These are phyloP conservation scores for Marisa cornuarietis DNA, from an alignment of 1,140 invertebrate species.

Conservation along the genomic window DNA sequence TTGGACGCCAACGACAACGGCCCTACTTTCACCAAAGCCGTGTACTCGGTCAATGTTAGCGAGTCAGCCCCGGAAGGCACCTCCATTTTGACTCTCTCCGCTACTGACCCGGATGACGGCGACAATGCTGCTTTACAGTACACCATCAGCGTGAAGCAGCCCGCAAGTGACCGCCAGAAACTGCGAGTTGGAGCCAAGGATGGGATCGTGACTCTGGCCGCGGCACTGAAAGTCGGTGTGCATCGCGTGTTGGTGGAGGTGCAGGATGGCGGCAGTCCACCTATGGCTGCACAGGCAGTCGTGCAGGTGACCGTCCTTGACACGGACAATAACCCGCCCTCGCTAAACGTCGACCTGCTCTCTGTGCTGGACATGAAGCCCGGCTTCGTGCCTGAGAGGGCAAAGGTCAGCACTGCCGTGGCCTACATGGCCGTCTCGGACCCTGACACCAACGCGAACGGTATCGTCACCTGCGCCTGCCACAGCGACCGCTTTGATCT, in stretches of 20 bases:
- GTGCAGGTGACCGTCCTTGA: conserved; percentile 78
- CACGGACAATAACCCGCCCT: conserved; percentile 91
- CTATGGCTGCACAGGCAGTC: conserved; percentile 70
- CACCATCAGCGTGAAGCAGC: conserved; percentile 49
- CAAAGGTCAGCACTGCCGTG: conserved; percentile 46
- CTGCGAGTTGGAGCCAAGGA: conserved; percentile 17
- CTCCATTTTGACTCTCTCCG: conserved; percentile 72
- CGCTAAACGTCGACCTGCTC: conserved; percentile 74
- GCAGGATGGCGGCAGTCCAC: conserved; percentile 66
- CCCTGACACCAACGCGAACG: conserved; percentile 51
- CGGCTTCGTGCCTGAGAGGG: conserved; percentile 42
- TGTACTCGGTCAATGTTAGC: conserved; percentile 79
- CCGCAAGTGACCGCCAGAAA: conserved; percentile 21
- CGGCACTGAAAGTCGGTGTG: conserved; percentile 18
- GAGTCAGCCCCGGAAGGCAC: conserved; percentile 47
- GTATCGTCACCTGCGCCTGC: conserved; percentile 45
- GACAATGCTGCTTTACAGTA: conserved; percentile 88
- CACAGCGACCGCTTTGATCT: conserved; percentile 39
- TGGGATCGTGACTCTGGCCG: conserved; percentile 19
- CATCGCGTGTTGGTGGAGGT: conserved; percentile 68
- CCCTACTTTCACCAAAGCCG: conserved; percentile 79
- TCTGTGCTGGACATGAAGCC: conserved; percentile 45
- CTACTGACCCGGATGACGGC: conserved; percentile 87
- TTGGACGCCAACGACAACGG: conserved; percentile 91
- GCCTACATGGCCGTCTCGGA: conserved; percentile 50